Base-by-base conservation (phyloP, 1,140 invertebrate species). In the Heliconius hewitsoni region DNA sequence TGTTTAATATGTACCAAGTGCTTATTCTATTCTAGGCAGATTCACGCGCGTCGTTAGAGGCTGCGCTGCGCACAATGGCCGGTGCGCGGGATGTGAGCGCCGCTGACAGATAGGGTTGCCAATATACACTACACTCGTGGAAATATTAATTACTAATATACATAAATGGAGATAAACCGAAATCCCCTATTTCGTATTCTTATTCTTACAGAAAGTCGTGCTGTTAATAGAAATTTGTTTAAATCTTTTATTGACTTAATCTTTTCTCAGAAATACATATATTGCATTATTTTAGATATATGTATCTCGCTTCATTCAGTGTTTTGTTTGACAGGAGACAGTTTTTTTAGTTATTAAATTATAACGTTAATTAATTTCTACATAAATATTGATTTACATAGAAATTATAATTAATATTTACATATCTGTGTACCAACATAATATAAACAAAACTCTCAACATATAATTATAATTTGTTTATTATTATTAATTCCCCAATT, bases 51-150 rank as follows among this genome's bases (percentile, higher is more conserved):
- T 77, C 82, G 81, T 79, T 74, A 90, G 86, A 88, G 89, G 85
- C 86, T 89, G 85, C 81, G 87, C 88, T 85, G 89, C 84, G 84
- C 86, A 91, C 86, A 91, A 89, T 89, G 83, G 87, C 57, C 60
- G 60, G 82, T 76, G 79, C 75, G 79, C 73, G 82, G 73, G 79
- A 73, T 77, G 84, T 60, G 80, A 66, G 77, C 57, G 71, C 73
- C 70, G 76, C 52, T 27, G 72, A 19, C 39, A 42, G 71, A 13
- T 79, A 83, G 82, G 82, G 82, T 72, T 78, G 77, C 66, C 78
- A 76, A 55, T 71, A 74, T 73, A 30, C 55, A 27, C 0, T 13
- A 30, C 13, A 66, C 60, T 16, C n/a, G 27, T 27, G 60, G 27
- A 30, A 27, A 30, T 66, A 30, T 30, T 27, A 16, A 13, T 16